Evolutionary conservation across 2,797 vertebrate species (phyloP).

Genomic region (Naso thynnoides): DNA sequence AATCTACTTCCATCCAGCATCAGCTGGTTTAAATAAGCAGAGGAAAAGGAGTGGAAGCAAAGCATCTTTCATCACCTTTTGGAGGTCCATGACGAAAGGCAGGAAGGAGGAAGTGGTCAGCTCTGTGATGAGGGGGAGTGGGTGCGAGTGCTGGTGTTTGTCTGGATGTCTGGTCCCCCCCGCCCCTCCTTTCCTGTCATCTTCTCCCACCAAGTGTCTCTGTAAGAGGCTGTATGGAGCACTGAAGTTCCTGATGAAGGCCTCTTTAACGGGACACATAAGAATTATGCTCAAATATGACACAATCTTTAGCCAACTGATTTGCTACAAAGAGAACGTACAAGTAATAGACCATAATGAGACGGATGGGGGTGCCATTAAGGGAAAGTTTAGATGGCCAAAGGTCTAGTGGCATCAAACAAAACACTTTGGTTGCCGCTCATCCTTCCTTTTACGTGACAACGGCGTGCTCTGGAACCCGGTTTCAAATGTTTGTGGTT

Average conservation of each 20-base stretch:
- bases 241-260: slow-evolving; percentile 96
- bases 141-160: slow-evolving; percentile 41
- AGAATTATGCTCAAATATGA: no score
- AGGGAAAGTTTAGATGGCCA: no score
- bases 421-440: no score
- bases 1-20: background rate
- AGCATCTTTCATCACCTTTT: slow-evolving; percentile 82
- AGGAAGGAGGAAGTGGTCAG: slow-evolving; percentile 91
- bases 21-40: background rate
- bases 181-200: slow-evolving; percentile 7
- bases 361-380: no score
- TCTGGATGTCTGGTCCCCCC: slow-evolving; percentile 58
- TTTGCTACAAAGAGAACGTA: no score
- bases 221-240: slow-evolving; percentile 90
- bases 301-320: no score
- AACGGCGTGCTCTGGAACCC: no score
- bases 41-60: background rate
- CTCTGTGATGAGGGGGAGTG: slow-evolving; percentile 86
- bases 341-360: no score
- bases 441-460: no score
- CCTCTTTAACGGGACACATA: slow-evolving; percentile 81
- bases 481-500: no score
- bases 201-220: slow-evolving; percentile 90
- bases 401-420: no score
- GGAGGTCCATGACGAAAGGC: slow-evolving; percentile 84